Base-by-base conservation (phyloP, 2,888 invertebrate species). In the Cancer borealis region DNA sequence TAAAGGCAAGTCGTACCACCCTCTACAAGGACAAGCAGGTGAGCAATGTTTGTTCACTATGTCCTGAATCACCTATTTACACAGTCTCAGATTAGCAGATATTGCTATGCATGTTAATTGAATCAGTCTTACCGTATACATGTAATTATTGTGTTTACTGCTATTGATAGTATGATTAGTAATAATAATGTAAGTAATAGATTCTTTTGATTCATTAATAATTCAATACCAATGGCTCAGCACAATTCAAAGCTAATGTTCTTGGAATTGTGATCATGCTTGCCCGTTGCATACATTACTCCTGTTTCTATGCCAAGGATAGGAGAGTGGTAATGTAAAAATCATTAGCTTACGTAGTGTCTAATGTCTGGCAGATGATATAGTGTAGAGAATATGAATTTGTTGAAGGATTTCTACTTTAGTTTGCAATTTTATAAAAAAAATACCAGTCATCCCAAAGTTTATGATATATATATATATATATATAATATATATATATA, bases 201-300 rank as follows among this genome's bases (percentile, higher is more conserved):
- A 8, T 54, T 8, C 73, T 26, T 2, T 73, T 73, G 21, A n/a
- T 8, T 10, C 10, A 26, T 21, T 26, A n/a, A 84, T 17, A 79
- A 79, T 5, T 4, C 14, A 0, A 39, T 84, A 14, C 10, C n/a
- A 5, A 1, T 66, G 66, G n/a, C 5, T 14, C 66, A 66, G 66
- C 12, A 26, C 12, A 39, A 1, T 39, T 84, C 39, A 84, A 39
- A 12, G n/a, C 30, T 12, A 10, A 3, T 39, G 84, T 39, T 39
- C 84, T n/a, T 30, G 39, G 84, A 84, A 84, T 30, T 30, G 39
- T 84, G 84, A 84, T 84, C 84, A 84, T 84, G 84, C 84, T 84
- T 84, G 39, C 39, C 84, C 84, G 39, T 8, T 12, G 17, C 84
- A 26, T 73, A 14, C 84, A 39, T 84, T 84, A 39, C 17, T 84